Conservation (phyloP, 2,113 vertebrate species). For the Haplotaxodon microlepis region DNA sequence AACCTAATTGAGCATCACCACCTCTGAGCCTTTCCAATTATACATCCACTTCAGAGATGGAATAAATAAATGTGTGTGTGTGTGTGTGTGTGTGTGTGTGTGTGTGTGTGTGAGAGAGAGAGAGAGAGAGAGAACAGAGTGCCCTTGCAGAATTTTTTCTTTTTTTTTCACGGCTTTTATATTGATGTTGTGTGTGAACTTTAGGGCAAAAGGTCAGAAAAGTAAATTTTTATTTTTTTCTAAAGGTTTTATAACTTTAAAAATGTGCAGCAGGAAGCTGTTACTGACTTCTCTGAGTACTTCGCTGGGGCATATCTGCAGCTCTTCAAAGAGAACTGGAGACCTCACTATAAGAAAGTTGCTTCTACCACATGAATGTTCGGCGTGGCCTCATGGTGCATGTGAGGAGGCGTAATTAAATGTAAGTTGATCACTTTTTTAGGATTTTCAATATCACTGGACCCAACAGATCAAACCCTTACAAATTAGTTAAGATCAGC, state of each 20-base stretch:
- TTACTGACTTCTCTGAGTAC: background rate
- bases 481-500: background rate
- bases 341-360: background rate
- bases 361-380: background rate
- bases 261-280: background rate
- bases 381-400: background rate
- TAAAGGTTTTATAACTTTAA: background rate
- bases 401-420: background rate
- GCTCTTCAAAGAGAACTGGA: background rate
- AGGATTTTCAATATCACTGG: background rate
- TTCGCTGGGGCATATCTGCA: background rate
- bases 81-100: background rate
- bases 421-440: background rate
- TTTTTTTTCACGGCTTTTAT: background rate
- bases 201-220: background rate
- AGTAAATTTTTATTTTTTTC: background rate
- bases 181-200: background rate
- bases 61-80: background rate
- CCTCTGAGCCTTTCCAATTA: slow-evolving; percentile 28
- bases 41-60: background rate
- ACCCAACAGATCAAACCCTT: background rate
- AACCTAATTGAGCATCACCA: slow-evolving; percentile 29
- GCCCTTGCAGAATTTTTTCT: background rate
- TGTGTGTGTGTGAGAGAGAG: background rate
- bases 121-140: background rate